A percentile compares a stretch with the other conserved stretches of the same genome.
These are phyloP conservation scores for Hylyphantes graminicola DNA, from an alignment of 1,140 invertebrate species.

Conservation along the genomic window DNA sequence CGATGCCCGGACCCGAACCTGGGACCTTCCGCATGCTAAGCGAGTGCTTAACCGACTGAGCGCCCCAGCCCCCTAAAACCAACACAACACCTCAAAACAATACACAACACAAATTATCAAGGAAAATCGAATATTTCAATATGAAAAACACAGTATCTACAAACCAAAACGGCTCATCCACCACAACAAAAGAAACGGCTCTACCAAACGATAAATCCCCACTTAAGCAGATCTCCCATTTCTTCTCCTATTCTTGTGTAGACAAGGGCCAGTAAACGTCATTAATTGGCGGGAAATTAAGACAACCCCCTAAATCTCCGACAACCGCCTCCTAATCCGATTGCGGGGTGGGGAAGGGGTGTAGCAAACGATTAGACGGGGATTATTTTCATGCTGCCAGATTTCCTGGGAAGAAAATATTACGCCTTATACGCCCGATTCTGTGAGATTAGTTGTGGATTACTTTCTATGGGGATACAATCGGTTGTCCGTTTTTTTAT, in stretches of 20 bases:
- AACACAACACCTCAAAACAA: too few species aligned
- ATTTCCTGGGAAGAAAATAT: slow-evolving; percentile 36
- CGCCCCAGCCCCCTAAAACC: too few species aligned
- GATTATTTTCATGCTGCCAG: slow-evolving; percentile 31
- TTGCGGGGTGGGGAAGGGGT: slow-evolving; percentile 4
- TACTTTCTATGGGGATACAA: slow-evolving; percentile 1
- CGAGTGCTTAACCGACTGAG: too few species aligned
- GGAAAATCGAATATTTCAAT: too few species aligned
- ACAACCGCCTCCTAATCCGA: slow-evolving; percentile 29
- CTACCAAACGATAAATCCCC: too few species aligned
- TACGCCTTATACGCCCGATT: neutral
- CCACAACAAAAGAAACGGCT: too few species aligned
- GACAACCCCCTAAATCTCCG: slow-evolving; percentile 21
- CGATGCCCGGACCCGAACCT: too few species aligned
- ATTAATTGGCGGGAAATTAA: slow-evolving; percentile 49
- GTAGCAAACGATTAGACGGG: slow-evolving; percentile 27
- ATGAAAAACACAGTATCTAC: too few species aligned
- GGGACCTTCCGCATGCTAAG: too few species aligned
- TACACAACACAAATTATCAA: too few species aligned
- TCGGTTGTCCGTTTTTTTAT: neutral
- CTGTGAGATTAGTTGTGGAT: slow-evolving; percentile 11
- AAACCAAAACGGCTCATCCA: too few species aligned
- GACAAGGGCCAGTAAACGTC: neutral
- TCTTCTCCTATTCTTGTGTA: neutral
- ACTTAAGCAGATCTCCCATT: too few species aligned